Percentiles rank a stretch among this genome's conserved stretches.
Evolutionary conservation across 2,888 invertebrate genomes (phyloP).

Genomic region (Parasteatoda lunata): DNA sequence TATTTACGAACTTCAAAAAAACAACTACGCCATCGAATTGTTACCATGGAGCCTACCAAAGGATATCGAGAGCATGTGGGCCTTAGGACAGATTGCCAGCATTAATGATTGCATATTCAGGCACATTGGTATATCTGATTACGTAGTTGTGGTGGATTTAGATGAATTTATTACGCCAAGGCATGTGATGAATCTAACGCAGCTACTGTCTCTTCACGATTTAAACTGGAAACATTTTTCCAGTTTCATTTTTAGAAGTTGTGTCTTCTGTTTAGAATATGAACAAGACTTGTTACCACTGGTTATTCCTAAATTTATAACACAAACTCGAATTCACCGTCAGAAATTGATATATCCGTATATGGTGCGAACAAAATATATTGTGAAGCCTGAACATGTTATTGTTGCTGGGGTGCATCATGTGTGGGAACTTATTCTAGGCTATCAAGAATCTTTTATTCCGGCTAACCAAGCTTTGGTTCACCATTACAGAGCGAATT

Average conservation of each 20-base stretch:
- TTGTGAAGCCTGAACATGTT: slow-evolving; percentile 26
- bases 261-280: slow-evolving; percentile 52
- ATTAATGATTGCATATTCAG: slow-evolving; percentile 65
- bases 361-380: slow-evolving; percentile 43
- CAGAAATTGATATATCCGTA: slow-evolving; percentile 60
- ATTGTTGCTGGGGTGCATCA: slow-evolving; percentile 42
- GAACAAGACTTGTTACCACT: slow-evolving; percentile 23
- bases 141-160: slow-evolving; percentile 56
- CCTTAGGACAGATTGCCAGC: slow-evolving; percentile 56
- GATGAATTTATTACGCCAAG: slow-evolving; percentile 62
- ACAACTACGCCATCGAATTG: slow-evolving; percentile 31
- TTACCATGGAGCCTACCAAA: slow-evolving; percentile 56
- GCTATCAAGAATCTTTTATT: slow-evolving; percentile 15
- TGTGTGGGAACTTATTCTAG: slow-evolving; percentile 17
- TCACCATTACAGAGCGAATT: slow-evolving; percentile 48
- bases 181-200: slow-evolving; percentile 26
- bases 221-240: background rate
- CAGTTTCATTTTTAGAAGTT: slow-evolving; percentile 45
- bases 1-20: slow-evolving; percentile 3
- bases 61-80: slow-evolving; percentile 45
- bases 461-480: slow-evolving; percentile 33
- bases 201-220: slow-evolving; percentile 25
- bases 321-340: slow-evolving; percentile 38
- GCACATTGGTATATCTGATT: slow-evolving; percentile 13
- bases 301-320: slow-evolving; percentile 24